Evolutionary conservation across 2,113 vertebrate genomes (phyloP), one percentile per base, ranked within the genome.

Genomic region (Pantherophis guttatus): DNA sequence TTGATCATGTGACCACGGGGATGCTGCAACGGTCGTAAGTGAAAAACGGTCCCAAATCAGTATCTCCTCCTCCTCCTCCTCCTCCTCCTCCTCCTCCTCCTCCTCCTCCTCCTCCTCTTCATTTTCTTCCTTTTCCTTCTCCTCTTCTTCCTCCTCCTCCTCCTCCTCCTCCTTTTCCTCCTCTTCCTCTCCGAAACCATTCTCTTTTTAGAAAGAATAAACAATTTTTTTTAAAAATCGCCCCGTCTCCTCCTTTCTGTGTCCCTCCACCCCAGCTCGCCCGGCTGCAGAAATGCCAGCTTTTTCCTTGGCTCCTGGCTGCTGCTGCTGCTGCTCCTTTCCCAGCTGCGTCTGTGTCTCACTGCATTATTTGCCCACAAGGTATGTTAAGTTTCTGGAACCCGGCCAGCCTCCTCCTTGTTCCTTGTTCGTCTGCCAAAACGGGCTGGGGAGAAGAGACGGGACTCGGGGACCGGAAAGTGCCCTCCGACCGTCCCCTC

Each of bases 351-450:
- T 90, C 94, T 93, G 86, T 15, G 17, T 94, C 26, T 57, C 13
- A 10, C 88, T 48, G 54, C 65, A 90, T 86, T 24, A 55, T 90
- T 90, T 94, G 55, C 52, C 58, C 90, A 29, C 75, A 44, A 89
- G 87, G 70, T 94, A 44, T 91, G 90, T 90, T 0, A 88, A 92
- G 94, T 92, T 93, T 75, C 91, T 95, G 95, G 96, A 91, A 90
- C 93, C 86, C n/a, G 26, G 87, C 95, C 94, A 95, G 3, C 86
- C 88, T 48, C 48, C 48, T 50, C 48, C 48, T 50, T 50, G 48
- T 50, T 44, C 26, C 58, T 26, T 24, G 19, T 48, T 48, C 23
- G n/a, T 26, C 48, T 1, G 44, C 21, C 5, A 58, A n/a, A 54
- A 39, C 21, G 19, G 23, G 33, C 33, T 21, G 54, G 6, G 58